phyloP scores from a whole-genome alignment of 1,140 invertebrate species.

The Hydropsyche tenuis region DNA sequence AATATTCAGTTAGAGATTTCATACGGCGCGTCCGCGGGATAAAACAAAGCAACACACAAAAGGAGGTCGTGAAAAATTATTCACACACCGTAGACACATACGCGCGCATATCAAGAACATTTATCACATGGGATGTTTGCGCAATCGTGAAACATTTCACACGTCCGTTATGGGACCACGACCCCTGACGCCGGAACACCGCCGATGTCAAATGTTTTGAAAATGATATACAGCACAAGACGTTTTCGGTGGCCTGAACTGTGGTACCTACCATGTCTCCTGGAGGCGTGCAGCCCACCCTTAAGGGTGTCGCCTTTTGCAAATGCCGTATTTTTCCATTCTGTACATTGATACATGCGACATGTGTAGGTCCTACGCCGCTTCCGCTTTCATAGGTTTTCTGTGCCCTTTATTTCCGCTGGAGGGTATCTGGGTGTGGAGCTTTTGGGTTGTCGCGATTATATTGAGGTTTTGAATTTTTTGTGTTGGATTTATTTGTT shows the following conservation, averaged over 20 bases:
- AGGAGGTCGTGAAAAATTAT: conserved; percentile 16
- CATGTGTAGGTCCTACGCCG: too few relatives aligned
- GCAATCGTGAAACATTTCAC: conserved; percentile 36
- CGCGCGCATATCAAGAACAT: neutral
- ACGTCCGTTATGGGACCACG: conserved; percentile 17
- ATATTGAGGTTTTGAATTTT: too few relatives aligned
- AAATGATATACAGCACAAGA: conserved; percentile 40
- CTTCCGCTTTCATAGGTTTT: too few relatives aligned
- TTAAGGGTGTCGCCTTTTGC: neutral
- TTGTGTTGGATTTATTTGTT: too few relatives aligned
- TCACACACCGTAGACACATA: neutral
- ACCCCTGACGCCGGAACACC: conserved; percentile 28
- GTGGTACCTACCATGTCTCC: too few relatives aligned
- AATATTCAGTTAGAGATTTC: too few relatives aligned
- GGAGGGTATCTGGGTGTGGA: too few relatives aligned
- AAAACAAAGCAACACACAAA: conserved; percentile 25
- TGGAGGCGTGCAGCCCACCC: neutral
- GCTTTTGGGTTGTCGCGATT: too few relatives aligned
- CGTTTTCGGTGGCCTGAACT: neutral
- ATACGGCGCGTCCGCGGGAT: neutral
- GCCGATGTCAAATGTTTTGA: conserved; percentile 41
- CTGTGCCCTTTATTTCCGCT: too few relatives aligned
- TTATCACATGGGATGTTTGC: conserved; percentile 33
- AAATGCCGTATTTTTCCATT: neutral
- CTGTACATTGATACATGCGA: too few relatives aligned